These are phyloP conservation scores for Lochmaea crataegi DNA, from an alignment of 2,888 invertebrate genomes.

Conservation along the genomic window DNA sequence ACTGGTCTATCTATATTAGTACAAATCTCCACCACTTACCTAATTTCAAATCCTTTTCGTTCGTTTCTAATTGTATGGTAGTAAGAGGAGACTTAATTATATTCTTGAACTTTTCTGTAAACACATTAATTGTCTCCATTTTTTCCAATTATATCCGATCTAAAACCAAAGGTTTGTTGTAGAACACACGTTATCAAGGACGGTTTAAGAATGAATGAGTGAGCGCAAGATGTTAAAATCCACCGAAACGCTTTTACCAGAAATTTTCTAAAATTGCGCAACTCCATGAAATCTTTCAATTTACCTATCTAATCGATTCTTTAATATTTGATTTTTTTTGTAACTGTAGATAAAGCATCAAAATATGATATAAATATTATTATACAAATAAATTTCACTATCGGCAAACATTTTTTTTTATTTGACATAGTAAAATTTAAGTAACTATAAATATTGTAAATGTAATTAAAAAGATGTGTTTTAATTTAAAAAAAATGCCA, in stretches of 20 bases:
- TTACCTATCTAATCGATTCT: neutral
- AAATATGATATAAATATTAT: too few species aligned
- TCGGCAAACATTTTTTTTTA: too few species aligned
- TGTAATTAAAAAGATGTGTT: too few species aligned
- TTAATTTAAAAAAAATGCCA: too few species aligned
- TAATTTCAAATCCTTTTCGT: constrained; percentile 30
- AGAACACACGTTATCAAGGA: neutral
- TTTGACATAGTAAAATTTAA: too few species aligned
- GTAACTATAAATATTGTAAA: too few species aligned
- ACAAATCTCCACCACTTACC: constrained; percentile 32
- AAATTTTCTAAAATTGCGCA: neutral
- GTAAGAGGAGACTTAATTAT: constrained; percentile 52
- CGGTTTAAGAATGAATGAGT: neutral
- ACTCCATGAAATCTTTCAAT: neutral
- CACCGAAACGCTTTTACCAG: neutral
- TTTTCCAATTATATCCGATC: constrained; percentile 13
- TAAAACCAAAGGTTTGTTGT: constrained; percentile 10
- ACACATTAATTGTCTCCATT: constrained; percentile 56
- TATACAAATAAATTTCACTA: too few species aligned
- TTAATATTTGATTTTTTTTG: neutral
- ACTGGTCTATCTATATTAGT: neutral
- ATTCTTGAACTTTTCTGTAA: constrained; percentile 55
- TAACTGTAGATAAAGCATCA: too few species aligned
- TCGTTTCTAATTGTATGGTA: constrained; percentile 52
- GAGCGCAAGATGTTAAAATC: neutral